These are phyloP conservation scores for Anarhynchus alexandrinus DNA, from an alignment of 2,113 vertebrate genomes.

Conservation along the genomic window DNA sequence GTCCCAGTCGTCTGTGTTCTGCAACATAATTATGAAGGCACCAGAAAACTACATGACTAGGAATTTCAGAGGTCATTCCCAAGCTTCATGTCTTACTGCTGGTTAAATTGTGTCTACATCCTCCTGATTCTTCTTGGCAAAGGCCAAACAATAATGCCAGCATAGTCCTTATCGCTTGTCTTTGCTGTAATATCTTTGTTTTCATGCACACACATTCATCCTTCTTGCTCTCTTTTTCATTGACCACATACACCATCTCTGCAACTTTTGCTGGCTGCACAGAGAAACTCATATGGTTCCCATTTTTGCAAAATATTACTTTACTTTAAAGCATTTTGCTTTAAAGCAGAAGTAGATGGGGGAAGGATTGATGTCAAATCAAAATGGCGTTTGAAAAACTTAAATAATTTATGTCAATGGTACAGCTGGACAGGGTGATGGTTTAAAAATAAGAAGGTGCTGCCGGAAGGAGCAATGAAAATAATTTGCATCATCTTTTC, in stretches of 20 bases:
- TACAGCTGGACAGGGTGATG: neutral
- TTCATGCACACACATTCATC: neutral
- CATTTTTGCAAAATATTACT: constrained; percentile 58
- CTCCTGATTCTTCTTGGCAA: neutral
- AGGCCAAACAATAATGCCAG: neutral
- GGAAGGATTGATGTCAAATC: neutral
- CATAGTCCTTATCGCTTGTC: neutral
- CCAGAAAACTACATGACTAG: neutral
- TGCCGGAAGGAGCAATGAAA: neutral
- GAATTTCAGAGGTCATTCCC: neutral
- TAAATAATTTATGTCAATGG: neutral
- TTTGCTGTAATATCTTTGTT: neutral
- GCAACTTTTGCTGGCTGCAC: constrained; percentile 46
- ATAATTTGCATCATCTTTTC: neutral
- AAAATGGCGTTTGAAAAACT: neutral
- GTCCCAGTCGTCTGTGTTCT: neutral
- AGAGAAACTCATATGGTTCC: constrained; percentile 51
- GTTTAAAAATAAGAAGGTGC: neutral
- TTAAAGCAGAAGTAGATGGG: neutral
- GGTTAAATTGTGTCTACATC: neutral
- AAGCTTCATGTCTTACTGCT: neutral
- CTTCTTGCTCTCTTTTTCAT: neutral
- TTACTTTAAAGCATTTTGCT: constrained; percentile 46
- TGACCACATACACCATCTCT: neutral
- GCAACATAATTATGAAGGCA: neutral